These are phyloP conservation scores for Boleophthalmus pectinirostris DNA, from an alignment of 2,113 vertebrate species.

Conservation along the genomic window DNA sequence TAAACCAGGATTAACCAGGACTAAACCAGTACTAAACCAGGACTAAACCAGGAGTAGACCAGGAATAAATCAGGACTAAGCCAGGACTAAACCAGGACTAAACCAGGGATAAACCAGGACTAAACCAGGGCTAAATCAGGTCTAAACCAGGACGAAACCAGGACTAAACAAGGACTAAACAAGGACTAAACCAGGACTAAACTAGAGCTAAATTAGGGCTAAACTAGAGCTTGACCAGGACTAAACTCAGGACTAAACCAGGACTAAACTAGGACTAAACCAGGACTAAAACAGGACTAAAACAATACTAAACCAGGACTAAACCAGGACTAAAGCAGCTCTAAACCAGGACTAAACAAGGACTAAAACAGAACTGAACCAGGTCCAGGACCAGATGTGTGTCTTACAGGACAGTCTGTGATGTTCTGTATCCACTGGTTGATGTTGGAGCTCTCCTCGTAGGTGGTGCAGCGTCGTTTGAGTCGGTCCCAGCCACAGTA, in stretches of 20 bases:
- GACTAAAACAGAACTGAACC: background rate
- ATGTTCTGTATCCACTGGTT: conserved; percentile 92
- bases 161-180: too few relatives aligned
- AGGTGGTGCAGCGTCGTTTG: conserved; percentile 87
- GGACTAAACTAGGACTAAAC: background rate
- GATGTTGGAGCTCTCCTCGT: conserved; percentile 91
- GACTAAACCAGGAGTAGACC: too few relatives aligned
- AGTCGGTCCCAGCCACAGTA: conserved; percentile 95
- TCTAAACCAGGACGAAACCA: background rate
- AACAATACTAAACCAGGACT: background rate
- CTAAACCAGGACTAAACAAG: background rate
- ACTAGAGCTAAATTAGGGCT: too few relatives aligned
- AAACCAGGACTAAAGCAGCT: background rate
- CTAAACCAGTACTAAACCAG: too few relatives aligned
- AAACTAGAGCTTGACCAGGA: too few relatives aligned
- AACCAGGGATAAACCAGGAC: too few relatives aligned
- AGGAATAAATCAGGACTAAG: too few relatives aligned
- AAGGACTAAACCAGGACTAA: too few relatives aligned
- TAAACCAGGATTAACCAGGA: too few relatives aligned
- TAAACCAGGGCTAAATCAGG: background rate
- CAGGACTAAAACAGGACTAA: background rate
- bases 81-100: too few relatives aligned
- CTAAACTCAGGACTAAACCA: background rate
- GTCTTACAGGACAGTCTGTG: conserved; percentile 87
- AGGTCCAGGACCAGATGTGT: background rate